phyloP scores from a whole-genome alignment of 1,140 invertebrate species.

The Lanistes nyassanus region DNA sequence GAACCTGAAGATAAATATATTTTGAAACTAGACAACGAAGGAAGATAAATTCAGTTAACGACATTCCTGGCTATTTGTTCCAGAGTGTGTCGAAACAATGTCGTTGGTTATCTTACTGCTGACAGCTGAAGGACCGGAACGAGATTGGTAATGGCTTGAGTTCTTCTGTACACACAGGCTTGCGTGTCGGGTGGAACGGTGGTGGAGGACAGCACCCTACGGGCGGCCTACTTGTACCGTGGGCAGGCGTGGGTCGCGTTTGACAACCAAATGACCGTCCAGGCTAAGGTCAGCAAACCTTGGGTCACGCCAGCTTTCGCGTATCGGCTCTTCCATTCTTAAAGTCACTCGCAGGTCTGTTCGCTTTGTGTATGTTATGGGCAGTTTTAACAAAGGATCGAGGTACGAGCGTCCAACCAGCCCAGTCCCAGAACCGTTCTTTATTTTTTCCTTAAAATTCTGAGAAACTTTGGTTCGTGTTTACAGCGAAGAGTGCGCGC shows the following conservation, averaged over 20 bases:
- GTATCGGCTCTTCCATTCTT: constrained; percentile 10
- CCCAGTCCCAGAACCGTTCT: background rate
- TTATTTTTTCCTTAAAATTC: background rate
- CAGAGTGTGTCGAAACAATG: background rate
- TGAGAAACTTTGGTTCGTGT: background rate
- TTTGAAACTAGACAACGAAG: too few relatives aligned
- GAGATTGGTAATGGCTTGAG: background rate
- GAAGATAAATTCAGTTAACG: too few relatives aligned
- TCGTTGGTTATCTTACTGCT: background rate
- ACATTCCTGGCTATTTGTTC: background rate
- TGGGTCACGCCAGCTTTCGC: background rate
- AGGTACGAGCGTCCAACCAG: background rate
- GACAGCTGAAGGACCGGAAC: background rate
- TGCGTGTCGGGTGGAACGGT: constrained; percentile 30
- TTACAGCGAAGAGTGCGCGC: background rate
- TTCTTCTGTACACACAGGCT: constrained; percentile 21
- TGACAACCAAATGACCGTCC: constrained; percentile 19
- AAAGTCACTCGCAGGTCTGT: background rate
- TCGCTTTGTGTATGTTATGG: background rate
- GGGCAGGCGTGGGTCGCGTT: constrained; percentile 34
- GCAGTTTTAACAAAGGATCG: background rate
- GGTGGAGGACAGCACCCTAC: constrained; percentile 17
- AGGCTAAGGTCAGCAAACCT: constrained; percentile 17
- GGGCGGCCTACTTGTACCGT: constrained; percentile 30
- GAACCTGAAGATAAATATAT: too few relatives aligned